phyloP scores from a whole-genome alignment of 2,113 vertebrate species.

The Cnemophilus loriae region DNA sequence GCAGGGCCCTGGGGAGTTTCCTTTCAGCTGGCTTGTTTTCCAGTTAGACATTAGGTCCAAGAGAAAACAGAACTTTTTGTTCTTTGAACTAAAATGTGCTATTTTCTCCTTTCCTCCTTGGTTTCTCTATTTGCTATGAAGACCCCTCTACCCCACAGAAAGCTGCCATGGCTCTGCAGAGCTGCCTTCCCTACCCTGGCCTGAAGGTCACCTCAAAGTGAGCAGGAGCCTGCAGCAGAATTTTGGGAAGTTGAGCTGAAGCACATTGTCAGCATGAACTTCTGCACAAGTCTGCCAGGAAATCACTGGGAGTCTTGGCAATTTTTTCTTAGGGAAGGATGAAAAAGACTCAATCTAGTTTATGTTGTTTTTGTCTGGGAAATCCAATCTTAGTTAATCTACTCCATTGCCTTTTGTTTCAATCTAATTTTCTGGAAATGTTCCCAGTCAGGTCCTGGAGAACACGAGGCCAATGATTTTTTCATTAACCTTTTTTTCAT shows the following conservation, averaged over 20 bases:
- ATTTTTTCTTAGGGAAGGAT: background rate
- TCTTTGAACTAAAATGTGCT: background rate
- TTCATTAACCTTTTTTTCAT: background rate
- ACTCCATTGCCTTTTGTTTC: background rate
- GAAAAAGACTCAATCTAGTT: background rate
- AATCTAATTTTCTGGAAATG: conserved; percentile 10
- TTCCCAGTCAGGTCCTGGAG: background rate
- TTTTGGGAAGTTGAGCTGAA: background rate
- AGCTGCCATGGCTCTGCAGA: background rate
- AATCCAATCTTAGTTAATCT: background rate
- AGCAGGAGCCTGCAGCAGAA: background rate
- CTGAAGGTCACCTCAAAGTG: background rate
- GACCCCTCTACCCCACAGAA: background rate
- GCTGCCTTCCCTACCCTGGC: background rate
- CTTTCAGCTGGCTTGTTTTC: background rate
- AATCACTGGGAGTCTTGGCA: background rate
- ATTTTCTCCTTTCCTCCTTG: background rate
- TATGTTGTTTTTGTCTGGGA: background rate
- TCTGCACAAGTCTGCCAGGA: background rate
- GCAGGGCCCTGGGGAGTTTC: background rate
- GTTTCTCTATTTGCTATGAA: background rate
- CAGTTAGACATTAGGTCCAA: background rate
- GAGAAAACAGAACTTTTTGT: background rate
- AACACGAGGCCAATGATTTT: background rate
- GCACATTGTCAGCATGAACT: background rate